Conservation (phyloP, 2,113 vertebrate genomes). For the Mohoua ochrocephala region DNA sequence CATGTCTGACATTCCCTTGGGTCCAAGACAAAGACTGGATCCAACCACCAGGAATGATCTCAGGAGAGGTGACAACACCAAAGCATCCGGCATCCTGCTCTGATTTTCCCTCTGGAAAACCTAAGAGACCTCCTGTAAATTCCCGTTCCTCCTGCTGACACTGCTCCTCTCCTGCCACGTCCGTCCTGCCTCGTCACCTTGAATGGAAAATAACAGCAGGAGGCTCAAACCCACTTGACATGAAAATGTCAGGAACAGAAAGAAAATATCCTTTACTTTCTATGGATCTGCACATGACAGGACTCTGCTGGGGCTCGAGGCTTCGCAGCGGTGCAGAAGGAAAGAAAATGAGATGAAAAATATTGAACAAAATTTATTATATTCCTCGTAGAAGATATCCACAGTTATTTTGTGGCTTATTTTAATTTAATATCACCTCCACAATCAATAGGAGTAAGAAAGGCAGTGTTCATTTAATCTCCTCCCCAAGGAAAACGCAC, state of each 20-base stretch:
- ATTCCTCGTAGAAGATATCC: background rate
- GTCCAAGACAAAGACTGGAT: background rate
- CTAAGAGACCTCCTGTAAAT: background rate
- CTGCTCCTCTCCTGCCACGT: background rate
- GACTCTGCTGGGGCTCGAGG: background rate
- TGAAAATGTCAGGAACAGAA: background rate
- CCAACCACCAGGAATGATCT: background rate
- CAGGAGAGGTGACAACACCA: background rate
- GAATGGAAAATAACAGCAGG: background rate
- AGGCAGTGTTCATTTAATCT: background rate
- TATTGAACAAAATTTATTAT: background rate
- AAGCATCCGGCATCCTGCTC: background rate
- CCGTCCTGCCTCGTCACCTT: background rate
- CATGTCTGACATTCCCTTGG: too few relatives aligned
- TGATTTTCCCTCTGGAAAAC: background rate
- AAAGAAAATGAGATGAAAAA: background rate
- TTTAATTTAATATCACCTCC: conserved; percentile 15
- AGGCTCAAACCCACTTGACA: background rate
- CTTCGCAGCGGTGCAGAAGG: background rate
- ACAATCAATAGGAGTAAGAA: conserved; percentile 14
- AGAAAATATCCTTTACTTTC: background rate
- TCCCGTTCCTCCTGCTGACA: background rate
- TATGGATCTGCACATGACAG: background rate
- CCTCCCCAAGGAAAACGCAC: background rate
- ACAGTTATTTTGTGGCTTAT: background rate